These are phyloP conservation scores for Cyprinodon variegatus DNA, from an alignment of 2,113 vertebrate species.

Conservation along the genomic window DNA sequence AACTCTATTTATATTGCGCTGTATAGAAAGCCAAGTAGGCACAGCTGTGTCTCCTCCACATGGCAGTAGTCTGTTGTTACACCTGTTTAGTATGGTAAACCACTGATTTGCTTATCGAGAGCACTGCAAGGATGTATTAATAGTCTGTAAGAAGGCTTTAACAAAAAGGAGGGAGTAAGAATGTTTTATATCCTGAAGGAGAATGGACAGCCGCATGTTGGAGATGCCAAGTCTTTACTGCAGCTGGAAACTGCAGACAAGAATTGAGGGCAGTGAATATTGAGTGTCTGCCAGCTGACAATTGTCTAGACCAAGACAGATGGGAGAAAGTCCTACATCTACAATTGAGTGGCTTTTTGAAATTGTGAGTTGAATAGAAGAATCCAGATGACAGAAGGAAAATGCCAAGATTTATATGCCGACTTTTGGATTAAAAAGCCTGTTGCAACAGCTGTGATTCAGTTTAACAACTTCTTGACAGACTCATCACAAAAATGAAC, in stretches of 20 bases:
- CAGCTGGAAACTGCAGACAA: conserved; percentile 67
- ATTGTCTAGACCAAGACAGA: conserved; percentile 63
- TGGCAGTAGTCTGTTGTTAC: conserved; percentile 40
- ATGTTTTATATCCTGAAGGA: conserved; percentile 31
- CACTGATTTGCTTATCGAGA: conserved; percentile 51
- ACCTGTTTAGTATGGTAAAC: conserved; percentile 64
- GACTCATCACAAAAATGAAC: conserved; percentile 16
- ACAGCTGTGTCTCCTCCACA: conserved; percentile 55
- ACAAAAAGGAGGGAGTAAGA: conserved; percentile 13
- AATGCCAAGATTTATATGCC: conserved; percentile 42
- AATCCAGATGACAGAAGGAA: conserved; percentile 32
- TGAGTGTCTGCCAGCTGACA: conserved; percentile 65
- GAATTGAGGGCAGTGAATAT: conserved; percentile 57
- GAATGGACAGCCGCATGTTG: conserved; percentile 36
- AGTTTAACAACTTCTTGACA: conserved; percentile 25
- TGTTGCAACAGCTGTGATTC: conserved; percentile 54
- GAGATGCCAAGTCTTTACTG: conserved; percentile 59
- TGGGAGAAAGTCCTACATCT: conserved; percentile 57
- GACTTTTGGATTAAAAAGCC: conserved; percentile 43
- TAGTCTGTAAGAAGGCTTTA: conserved; percentile 42
- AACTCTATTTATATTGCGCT: conserved; percentile 41
- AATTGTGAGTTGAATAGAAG: conserved; percentile 57
- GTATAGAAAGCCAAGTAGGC: conserved; percentile 11
- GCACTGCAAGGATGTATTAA: conserved; percentile 46
- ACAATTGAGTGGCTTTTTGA: conserved; percentile 62